Conservation (phyloP, 2,888 invertebrate genomes). For the Phyllotreta cruciferae region DNA sequence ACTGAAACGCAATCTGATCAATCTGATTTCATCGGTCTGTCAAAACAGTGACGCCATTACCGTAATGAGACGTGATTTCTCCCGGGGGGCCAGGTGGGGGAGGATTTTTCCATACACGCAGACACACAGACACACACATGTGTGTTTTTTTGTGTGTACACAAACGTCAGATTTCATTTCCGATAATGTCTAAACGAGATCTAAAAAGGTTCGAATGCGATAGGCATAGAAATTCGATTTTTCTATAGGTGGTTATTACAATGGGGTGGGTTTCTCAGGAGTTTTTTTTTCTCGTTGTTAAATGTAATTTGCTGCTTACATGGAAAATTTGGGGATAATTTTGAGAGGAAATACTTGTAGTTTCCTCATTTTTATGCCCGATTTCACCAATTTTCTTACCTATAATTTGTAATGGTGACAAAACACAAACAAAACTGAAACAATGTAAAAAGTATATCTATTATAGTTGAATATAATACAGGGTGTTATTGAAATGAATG, state of each 20-base stretch:
- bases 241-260: constrained; percentile 50
- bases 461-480: too few relatives aligned
- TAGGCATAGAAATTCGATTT: constrained; percentile 56
- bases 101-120: constrained; percentile 18
- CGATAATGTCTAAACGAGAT: constrained; percentile 54
- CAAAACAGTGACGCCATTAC: constrained; percentile 57
- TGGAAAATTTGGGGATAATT: too few relatives aligned
- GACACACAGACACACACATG: constrained; percentile 2
- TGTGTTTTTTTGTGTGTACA: constrained; percentile 43
- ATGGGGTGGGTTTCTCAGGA: constrained; percentile 9
- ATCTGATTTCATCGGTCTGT: constrained; percentile 56
- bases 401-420: too few relatives aligned
- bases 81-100: constrained; percentile 2
- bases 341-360: too few relatives aligned
- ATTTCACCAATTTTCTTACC: too few relatives aligned
- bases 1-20: constrained; percentile 60
- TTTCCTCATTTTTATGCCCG: too few relatives aligned
- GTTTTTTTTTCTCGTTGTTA: background rate
- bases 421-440: too few relatives aligned
- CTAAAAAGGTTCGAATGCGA: constrained; percentile 43
- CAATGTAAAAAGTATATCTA: too few relatives aligned
- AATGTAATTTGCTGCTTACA: too few relatives aligned
- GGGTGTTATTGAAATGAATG: too few relatives aligned
- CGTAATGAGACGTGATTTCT: constrained; percentile 57
- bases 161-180: constrained; percentile 58